phyloP scores from a whole-genome alignment of 35 echinoderm and acorn worm genomes.

The Ophioderma brevispina region DNA sequence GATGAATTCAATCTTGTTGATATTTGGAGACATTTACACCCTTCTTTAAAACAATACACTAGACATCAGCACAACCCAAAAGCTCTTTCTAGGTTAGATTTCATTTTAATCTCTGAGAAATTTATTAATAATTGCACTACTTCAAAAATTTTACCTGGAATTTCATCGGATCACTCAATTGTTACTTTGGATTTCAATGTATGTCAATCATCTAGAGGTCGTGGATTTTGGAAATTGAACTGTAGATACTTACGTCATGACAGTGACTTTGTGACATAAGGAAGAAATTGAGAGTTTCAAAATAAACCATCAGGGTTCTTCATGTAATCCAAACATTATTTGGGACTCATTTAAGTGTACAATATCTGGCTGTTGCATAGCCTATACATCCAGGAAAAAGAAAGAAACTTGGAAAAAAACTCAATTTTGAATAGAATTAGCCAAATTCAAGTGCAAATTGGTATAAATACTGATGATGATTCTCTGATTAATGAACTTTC shows the following conservation, averaged over 20 bases:
- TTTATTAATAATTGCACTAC: not conserved
- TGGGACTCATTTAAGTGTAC: not conserved
- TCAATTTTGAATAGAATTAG: not conserved
- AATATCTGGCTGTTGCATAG: not conserved
- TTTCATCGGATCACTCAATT: not conserved
- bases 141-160: not conserved
- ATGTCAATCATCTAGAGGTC: not conserved
- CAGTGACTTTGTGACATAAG: not conserved
- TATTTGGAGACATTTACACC: not conserved
- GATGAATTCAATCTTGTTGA: not conserved
- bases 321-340: not conserved
- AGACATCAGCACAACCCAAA: not conserved
- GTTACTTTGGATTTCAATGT: not conserved
- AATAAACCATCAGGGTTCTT: not conserved
- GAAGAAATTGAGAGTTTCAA: not conserved
- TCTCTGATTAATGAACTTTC: not conserved
- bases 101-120: not conserved
- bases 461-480: not conserved
- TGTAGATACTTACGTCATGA: not conserved
- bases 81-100: not conserved
- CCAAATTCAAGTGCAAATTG: not conserved
- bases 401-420: not conserved
- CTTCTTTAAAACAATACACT: not conserved
- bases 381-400: not conserved
- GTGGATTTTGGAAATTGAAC: slow-evolving; percentile 5